Percentiles rank a stretch among this genome's conserved stretches.
Conservation (phyloP, 2,888 invertebrate species). For the Leptopilina drosophilae region DNA sequence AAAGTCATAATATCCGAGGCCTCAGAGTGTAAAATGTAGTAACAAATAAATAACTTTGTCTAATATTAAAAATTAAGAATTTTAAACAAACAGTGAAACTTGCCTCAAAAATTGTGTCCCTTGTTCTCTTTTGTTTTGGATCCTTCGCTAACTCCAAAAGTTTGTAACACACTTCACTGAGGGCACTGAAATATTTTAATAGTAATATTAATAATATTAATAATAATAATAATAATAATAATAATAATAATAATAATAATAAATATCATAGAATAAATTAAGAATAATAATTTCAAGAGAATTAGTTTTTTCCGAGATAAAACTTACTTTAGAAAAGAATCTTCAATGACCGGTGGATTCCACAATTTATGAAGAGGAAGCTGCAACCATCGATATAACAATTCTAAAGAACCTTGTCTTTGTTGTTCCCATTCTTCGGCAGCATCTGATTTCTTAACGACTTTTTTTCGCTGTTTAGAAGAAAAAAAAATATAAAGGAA, state of each 20-base stretch:
- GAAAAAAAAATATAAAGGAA: slow-evolving; percentile 42
- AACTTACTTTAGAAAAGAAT: slow-evolving; percentile 88
- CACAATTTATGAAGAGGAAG: slow-evolving; percentile 86
- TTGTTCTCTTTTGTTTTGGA: slow-evolving; percentile 81
- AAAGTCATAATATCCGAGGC: too few relatives aligned
- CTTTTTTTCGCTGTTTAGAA: slow-evolving; percentile 65
- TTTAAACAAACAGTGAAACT: slow-evolving; percentile 56
- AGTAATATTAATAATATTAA: slow-evolving; percentile 5
- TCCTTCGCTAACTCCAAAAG: slow-evolving; percentile 82
- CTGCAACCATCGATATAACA: slow-evolving; percentile 83
- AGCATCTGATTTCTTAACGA: slow-evolving; percentile 73
- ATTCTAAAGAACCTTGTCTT: slow-evolving; percentile 82
- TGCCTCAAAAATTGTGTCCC: slow-evolving; percentile 81
- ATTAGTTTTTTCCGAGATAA: slow-evolving; percentile 7
- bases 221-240: slow-evolving; percentile 13
- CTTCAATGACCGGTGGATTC: slow-evolving; percentile 90
- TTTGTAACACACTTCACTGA: slow-evolving; percentile 87
- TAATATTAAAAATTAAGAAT: slow-evolving; percentile 1
- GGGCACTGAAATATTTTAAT: slow-evolving; percentile 77
- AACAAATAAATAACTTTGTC: too few relatives aligned
- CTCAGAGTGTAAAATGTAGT: too few relatives aligned
- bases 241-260: background rate
- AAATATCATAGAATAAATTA: too few relatives aligned
- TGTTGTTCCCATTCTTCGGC: slow-evolving; percentile 84
- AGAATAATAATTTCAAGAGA: background rate